Conservation (phyloP, 30 jellyfish, hydroid and myxozoan species). For the Aurelia aurita region DNA sequence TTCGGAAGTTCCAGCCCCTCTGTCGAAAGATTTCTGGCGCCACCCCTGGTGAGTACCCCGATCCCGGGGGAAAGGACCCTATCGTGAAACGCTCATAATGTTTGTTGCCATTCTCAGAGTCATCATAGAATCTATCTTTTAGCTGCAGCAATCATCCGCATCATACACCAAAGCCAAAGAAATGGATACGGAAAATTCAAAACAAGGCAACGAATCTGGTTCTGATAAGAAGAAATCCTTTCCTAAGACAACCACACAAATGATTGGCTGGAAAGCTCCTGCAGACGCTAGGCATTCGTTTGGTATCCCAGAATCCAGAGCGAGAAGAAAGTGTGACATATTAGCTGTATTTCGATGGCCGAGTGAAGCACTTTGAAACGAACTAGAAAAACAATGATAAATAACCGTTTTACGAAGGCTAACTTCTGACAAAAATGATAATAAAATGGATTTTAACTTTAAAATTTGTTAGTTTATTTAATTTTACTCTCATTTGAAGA, state of each 20-base stretch:
- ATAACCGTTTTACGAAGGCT: too few relatives aligned
- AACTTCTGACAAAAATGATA: too few relatives aligned
- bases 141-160: conserved; percentile 47
- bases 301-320: conserved; percentile 89
- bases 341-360: conserved; percentile 92
- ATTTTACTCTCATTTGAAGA: too few relatives aligned
- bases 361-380: conserved; percentile 67
- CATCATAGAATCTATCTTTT: background rate
- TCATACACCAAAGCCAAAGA: background rate
- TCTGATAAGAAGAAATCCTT: conserved; percentile 49
- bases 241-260: conserved; percentile 85
- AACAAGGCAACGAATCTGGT: background rate
- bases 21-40: too few relatives aligned
- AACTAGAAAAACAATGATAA: background rate
- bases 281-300: conserved; percentile 44
- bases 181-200: background rate
- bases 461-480: too few relatives aligned
- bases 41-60: too few relatives aligned
- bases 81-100: too few relatives aligned
- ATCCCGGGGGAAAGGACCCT: too few relatives aligned
- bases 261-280: conserved; percentile 96
- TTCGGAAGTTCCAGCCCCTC: too few relatives aligned
- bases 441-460: too few relatives aligned
- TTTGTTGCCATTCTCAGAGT: background rate
- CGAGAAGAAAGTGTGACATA: conserved; percentile 89